Percentiles rank a stretch among this genome's conserved stretches.
phyloP scores from a whole-genome alignment of 64 coral and sea anemone genomes.

The Montipora foliosa region DNA sequence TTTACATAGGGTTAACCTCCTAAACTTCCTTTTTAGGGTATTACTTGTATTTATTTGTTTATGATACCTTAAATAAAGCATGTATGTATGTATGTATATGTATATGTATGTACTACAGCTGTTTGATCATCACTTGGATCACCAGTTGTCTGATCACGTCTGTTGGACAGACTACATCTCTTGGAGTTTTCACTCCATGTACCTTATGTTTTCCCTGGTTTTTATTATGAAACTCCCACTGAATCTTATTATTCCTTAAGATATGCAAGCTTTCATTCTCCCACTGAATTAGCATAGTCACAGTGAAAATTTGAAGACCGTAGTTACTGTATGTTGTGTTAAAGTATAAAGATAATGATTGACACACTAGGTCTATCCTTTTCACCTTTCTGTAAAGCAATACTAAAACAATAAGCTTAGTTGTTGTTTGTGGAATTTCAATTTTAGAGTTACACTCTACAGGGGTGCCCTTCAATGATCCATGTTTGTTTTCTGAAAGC shows the following conservation, averaged over 20 bases:
- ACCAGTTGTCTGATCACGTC: not conserved
- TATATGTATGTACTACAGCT: conserved; percentile 39
- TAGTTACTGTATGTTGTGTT: not conserved
- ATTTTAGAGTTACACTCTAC: not conserved
- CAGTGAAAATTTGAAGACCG: not conserved
- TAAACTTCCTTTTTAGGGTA: no score
- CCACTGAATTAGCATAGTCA: not conserved
- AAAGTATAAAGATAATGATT: no score
- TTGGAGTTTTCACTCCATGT: not conserved
- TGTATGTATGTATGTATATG: no score
- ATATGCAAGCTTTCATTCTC: not conserved
- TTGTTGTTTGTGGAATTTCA: not conserved
- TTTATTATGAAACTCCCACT: conserved; percentile 18
- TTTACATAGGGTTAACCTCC: no score
- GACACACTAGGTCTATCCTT: not conserved
- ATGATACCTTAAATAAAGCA: no score
- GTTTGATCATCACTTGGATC: not conserved
- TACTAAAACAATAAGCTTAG: not conserved
- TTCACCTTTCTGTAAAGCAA: not conserved
- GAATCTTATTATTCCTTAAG: not conserved
- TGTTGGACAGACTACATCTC: not conserved
- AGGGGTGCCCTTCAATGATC: not conserved
- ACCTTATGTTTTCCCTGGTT: not conserved
- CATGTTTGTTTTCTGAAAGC: conserved; percentile 9
- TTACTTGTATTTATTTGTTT: no score